Evolutionary conservation across 2,113 vertebrate genomes (phyloP).

Genomic region (Melanerpes aurifrons): DNA sequence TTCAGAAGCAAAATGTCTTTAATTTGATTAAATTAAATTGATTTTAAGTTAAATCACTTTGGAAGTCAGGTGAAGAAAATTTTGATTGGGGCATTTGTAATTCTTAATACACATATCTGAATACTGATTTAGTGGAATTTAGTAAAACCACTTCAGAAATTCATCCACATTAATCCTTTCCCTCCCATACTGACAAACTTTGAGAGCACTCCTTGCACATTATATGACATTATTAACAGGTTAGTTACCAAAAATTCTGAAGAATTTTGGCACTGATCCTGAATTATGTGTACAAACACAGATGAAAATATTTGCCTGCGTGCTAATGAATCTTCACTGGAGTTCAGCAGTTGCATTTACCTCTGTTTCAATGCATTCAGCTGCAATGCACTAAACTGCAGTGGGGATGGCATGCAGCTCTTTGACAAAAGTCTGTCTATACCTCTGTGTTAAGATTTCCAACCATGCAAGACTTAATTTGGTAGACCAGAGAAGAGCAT

Average conservation of each 20-base stretch:
- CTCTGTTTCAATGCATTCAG: not conserved
- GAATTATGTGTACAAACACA: not conserved
- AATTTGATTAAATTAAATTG: slow-evolving; percentile 12
- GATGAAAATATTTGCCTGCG: not conserved
- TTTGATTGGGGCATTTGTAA: slow-evolving; percentile 17
- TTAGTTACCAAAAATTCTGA: not conserved
- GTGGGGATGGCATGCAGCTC: not conserved
- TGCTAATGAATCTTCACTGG: fast-evolving
- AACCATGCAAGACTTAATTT: fast-evolving
- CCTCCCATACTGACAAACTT: not conserved
- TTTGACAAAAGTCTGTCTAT: not conserved
- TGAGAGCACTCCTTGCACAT: not conserved
- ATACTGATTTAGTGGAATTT: not conserved
- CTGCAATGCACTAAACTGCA: no score
- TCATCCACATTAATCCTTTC: not conserved
- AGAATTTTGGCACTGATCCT: not conserved
- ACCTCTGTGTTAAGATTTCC: not conserved
- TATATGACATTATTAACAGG: not conserved
- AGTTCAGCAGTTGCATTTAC: not conserved
- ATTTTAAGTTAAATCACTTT: slow-evolving; percentile 16
- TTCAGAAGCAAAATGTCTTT: slow-evolving; percentile 31
- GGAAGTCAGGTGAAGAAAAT: not conserved
- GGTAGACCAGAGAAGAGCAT: not conserved
- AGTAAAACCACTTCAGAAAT: not conserved
- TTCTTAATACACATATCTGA: not conserved